Conservation (phyloP, 2,888 invertebrate species). For the Macroteleia sp. region DNA sequence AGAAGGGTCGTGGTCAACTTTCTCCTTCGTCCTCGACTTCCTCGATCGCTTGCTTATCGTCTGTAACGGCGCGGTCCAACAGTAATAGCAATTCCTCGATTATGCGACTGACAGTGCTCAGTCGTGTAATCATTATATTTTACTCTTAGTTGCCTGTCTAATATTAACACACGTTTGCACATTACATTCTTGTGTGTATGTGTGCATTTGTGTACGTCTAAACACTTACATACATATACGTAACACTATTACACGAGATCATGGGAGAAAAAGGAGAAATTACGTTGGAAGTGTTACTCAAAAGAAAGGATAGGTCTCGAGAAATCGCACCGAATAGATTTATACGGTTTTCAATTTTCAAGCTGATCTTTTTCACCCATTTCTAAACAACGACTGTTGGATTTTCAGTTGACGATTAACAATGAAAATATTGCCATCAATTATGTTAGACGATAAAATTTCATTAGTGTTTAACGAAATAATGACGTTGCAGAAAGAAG, state of each 20-base stretch:
- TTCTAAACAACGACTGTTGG: too few relatives aligned
- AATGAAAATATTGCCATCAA: too few relatives aligned
- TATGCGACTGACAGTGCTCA: slow-evolving; percentile 53
- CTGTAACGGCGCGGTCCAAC: slow-evolving; percentile 58
- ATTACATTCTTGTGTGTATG: too few relatives aligned
- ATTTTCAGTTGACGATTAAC: too few relatives aligned
- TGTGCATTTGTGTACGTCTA: slow-evolving; percentile 3
- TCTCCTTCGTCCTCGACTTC: slow-evolving; percentile 75
- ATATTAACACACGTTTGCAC: slow-evolving; percentile 15
- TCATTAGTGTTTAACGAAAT: too few relatives aligned
- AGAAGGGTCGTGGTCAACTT: slow-evolving; percentile 79
- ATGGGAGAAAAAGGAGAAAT: slow-evolving; percentile 43
- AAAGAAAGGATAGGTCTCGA: slow-evolving; percentile 49
- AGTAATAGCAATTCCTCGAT: slow-evolving; percentile 55
- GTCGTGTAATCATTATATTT: slow-evolving; percentile 55
- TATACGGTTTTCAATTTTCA: too few relatives aligned
- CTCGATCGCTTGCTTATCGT: slow-evolving; percentile 70
- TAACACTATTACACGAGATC: slow-evolving; percentile 38
- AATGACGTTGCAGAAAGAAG: too few relatives aligned
- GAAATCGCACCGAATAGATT: slow-evolving; percentile 40
- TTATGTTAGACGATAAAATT: too few relatives aligned
- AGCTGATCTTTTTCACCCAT: too few relatives aligned
- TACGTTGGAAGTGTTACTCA: slow-evolving; percentile 58
- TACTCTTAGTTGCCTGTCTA: slow-evolving; percentile 41
- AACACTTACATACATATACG: background rate